Conservation (phyloP, 2,888 invertebrate species). For the Patella pellucida region DNA sequence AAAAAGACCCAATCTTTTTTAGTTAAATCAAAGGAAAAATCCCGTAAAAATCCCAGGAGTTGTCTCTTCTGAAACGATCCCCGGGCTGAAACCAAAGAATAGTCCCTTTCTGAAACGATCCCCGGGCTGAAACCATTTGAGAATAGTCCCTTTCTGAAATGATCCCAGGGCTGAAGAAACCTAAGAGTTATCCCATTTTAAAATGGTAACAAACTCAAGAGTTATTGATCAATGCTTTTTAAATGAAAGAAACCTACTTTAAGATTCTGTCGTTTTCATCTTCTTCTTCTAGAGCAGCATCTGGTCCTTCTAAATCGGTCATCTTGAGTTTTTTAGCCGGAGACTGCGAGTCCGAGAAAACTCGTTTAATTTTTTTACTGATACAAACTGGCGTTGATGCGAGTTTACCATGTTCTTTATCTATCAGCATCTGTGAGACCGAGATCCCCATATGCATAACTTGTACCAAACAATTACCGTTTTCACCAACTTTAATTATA, state of each 20-base stretch:
- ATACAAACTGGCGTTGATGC: constrained; percentile 42
- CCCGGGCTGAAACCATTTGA: no score
- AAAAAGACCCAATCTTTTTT: no score
- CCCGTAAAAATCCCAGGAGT: no score
- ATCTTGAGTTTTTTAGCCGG: neutral
- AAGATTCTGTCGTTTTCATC: neutral
- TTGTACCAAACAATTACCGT: constrained; percentile 44
- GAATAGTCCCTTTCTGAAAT: no score
- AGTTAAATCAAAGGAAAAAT: no score
- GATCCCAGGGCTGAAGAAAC: no score
- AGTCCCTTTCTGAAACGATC: no score
- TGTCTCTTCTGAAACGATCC: no score
- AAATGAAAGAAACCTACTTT: neutral
- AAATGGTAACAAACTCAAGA: no score
- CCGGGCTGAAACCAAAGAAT: no score
- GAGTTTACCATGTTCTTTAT: constrained; percentile 42
- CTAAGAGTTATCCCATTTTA: no score
- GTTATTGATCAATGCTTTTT: neutral
- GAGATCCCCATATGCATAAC: constrained; percentile 58
- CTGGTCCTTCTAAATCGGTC: neutral
- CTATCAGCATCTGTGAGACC: constrained; percentile 44
- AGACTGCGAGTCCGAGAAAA: constrained; percentile 42
- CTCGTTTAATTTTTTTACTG: constrained; percentile 42
- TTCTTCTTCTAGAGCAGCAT: constrained; percentile 13
- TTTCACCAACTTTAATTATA: constrained; percentile 37